phyloP scores from a whole-genome alignment of 1,140 invertebrate genomes.

The Calliopsis andreniformis region DNA sequence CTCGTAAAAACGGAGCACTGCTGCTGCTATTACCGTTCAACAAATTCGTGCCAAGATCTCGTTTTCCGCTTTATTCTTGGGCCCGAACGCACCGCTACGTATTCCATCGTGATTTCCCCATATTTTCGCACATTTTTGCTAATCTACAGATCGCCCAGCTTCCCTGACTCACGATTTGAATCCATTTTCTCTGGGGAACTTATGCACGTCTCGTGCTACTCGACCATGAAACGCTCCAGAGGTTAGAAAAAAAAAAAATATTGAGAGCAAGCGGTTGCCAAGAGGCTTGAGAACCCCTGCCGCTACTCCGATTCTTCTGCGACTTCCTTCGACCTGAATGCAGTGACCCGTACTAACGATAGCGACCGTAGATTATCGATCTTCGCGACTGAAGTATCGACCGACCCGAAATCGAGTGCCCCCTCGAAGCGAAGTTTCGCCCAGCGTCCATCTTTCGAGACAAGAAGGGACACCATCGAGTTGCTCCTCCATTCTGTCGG shows the following conservation, averaged over 20 bases:
- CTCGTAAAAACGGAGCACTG: slow-evolving; percentile 57
- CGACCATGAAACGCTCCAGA: no score
- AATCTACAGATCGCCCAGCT: no score
- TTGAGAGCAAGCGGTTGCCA: slow-evolving; percentile 3
- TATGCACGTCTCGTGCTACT: no score
- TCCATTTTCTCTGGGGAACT: no score
- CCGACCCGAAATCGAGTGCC: slow-evolving; percentile 31
- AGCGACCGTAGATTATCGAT: slow-evolving; percentile 50
- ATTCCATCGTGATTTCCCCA: slow-evolving; percentile 18
- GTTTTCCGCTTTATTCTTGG: slow-evolving; percentile 24
- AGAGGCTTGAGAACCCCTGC: slow-evolving; percentile 40
- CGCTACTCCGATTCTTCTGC: slow-evolving; percentile 45
- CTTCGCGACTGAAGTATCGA: slow-evolving; percentile 38
- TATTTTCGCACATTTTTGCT: background rate
- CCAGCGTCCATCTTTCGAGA: no score
- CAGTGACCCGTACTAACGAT: slow-evolving; percentile 57
- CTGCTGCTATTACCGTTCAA: slow-evolving; percentile 10
- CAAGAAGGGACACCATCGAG: no score
- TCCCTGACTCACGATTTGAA: no score
- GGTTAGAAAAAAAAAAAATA: no score
- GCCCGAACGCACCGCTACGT: background rate
- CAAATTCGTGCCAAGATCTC: slow-evolving; percentile 67
- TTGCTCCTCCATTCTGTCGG: no score
- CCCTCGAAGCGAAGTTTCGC: no score
- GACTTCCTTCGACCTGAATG: slow-evolving; percentile 56